phyloP scores from a whole-genome alignment of 2,888 invertebrate genomes.

The Drosophila affinis region DNA sequence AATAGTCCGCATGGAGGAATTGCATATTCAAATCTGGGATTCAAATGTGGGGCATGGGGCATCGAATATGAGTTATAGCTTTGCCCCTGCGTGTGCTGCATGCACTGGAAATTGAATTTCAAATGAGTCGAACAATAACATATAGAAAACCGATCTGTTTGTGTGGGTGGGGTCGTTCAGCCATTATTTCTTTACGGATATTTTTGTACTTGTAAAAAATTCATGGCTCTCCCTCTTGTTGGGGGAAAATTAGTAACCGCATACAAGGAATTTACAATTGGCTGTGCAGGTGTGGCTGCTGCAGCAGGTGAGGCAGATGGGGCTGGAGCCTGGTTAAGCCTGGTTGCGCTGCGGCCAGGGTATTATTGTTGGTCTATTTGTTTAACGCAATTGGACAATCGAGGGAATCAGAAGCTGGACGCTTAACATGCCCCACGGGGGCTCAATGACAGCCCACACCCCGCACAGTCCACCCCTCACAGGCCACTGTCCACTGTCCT shows the following conservation, averaged over 20 bases:
- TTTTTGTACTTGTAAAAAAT: conserved; percentile 50
- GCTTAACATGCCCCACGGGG: conserved; percentile 46
- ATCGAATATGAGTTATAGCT: conserved; percentile 62
- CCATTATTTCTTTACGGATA: conserved; percentile 6
- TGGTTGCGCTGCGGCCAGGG: conserved; percentile 13
- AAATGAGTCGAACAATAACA: conserved; percentile 37
- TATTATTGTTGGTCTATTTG: conserved; percentile 62
- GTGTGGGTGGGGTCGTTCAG: conserved; percentile 9
- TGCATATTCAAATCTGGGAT: conserved; percentile 70
- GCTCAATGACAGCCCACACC: conserved; percentile 1
- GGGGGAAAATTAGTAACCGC: conserved; percentile 45
- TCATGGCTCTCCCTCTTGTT: conserved; percentile 6
- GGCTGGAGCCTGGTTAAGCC: not conserved
- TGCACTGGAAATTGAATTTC: conserved; percentile 56
- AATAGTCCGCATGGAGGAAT: conserved; percentile 63
- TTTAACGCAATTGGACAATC: conserved; percentile 68
- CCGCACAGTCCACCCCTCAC: not conserved
- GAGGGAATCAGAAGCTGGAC: conserved; percentile 43
- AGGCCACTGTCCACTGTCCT: not conserved
- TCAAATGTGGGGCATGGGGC: conserved; percentile 42
- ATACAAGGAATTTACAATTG: conserved; percentile 57
- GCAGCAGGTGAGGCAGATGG: not conserved
- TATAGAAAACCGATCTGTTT: conserved; percentile 32
- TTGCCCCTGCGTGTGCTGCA: conserved; percentile 31
- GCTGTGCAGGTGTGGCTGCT: conserved; percentile 14